Base-by-base conservation (phyloP, 1,140 invertebrate species). In the Cephus cinctus region DNA sequence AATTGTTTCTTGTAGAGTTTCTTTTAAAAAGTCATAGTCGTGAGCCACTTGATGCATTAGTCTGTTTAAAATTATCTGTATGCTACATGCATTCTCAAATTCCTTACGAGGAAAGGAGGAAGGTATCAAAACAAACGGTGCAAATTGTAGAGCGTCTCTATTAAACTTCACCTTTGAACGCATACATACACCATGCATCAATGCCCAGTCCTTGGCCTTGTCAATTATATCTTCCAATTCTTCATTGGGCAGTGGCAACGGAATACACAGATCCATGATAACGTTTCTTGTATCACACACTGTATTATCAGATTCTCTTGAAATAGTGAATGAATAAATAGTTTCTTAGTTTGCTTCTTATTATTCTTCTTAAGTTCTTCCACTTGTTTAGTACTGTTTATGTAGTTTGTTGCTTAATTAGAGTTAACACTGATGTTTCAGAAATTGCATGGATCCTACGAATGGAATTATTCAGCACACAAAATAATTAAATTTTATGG, bases 21-120 rank as follows among this genome's bases (percentile, higher is more conserved):
- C 76, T 21, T 81, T 80, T 1, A 97, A 76, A 71, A 96, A 96
- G 30, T 86, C 80, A 50, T 86, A 80, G 76, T 93, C 85, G 71
- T 94, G 84, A 4, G 92, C 89, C 31, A 95, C 88, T 73, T 82
- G 84, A 67, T 96, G 92, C 78, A 94, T 88, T 5, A 97, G 75
- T 55, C 85, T 80, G 78, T 95, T 95, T 9, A 96, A 76, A 31
- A 87, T 77, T 5, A 80, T 73, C 66, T 94, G 91, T 32, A 91
- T 75, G 19, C 81, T 73, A 6, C 86, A 75, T 0, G 89, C 90
- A 61, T 89, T 85, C 19, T 86, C 73, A 61, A 94, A 94, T 57
- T 90, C 85, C 38, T 80, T 76, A 36, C 80, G 76, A 0, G 91
- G 90, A 71, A 94, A 91, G 11, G 86, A 78, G 2, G 90, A 92